A percentile compares a stretch with the other conserved stretches of the same genome.
phyloP scores from a whole-genome alignment of 2,113 vertebrate genomes.

The Sorex araneus region DNA sequence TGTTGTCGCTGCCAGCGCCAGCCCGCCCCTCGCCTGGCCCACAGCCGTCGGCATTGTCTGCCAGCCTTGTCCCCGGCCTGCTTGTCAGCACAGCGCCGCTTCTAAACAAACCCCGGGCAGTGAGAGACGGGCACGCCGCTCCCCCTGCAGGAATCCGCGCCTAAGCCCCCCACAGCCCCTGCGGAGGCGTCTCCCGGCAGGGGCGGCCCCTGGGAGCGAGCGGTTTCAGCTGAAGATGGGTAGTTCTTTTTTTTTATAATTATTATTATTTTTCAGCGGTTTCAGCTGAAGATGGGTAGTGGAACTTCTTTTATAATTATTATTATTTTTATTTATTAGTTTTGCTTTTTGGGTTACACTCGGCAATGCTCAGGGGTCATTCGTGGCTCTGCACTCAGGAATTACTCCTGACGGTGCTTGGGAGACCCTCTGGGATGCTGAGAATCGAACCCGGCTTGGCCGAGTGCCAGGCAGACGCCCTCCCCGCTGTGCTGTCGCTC shows the following conservation, averaged over 20 bases:
- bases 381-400: no score
- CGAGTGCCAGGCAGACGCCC: no score
- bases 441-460: no score
- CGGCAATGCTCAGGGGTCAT: no score
- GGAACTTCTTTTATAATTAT: no score
- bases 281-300: constrained; percentile 15
- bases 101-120: constrained; percentile 87
- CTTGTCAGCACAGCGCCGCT: constrained; percentile 87
- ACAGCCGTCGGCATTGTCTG: constrained; percentile 89
- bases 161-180: constrained; percentile 69
- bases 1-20: constrained; percentile 85
- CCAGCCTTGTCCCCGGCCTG: constrained; percentile 86
- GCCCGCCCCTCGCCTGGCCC: constrained; percentile 78
- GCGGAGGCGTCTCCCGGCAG: constrained; percentile 74
- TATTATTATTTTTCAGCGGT: no score
- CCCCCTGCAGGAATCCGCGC: constrained; percentile 78
- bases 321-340: no score
- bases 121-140: constrained; percentile 87
- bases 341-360: no score
- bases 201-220: not conserved
- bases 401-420: no score
- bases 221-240: constrained; percentile 15
- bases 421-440: no score
- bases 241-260: not conserved
- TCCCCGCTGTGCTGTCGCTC: no score